These are phyloP conservation scores for Apogon talboti DNA, from an alignment of 2,797 vertebrate genomes.

Conservation along the genomic window DNA sequence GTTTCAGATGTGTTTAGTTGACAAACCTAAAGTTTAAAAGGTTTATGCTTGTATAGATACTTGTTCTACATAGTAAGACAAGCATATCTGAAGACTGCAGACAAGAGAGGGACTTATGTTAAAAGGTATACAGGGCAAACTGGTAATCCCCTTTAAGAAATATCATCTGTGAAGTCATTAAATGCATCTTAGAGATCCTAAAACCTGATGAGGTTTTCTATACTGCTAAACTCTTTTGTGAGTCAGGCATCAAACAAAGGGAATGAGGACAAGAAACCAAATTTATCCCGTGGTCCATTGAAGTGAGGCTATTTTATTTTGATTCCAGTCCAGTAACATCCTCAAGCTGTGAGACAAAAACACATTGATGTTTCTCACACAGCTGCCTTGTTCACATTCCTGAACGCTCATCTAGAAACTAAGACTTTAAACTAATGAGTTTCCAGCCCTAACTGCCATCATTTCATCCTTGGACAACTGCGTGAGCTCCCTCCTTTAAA, in stretches of 20 bases:
- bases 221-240: slow-evolving; percentile 5
- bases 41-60: no score
- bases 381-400: slow-evolving; percentile 24
- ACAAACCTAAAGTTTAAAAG: no score
- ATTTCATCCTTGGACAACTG: slow-evolving; percentile 7
- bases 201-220: background rate
- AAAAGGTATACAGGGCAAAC: no score
- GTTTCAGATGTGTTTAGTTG: no score
- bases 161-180: no score
- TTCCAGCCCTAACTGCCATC: slow-evolving; percentile 1
- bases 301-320: slow-evolving; percentile 32
- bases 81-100: no score
- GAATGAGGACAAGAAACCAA: slow-evolving; percentile 40
- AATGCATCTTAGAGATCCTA: background rate
- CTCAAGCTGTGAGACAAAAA: slow-evolving; percentile 41
- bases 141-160: no score
- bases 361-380: slow-evolving; percentile 56
- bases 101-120: no score
- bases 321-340: slow-evolving; percentile 32
- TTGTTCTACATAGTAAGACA: no score
- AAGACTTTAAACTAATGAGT: slow-evolving; percentile 23
- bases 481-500: slow-evolving; percentile 13
- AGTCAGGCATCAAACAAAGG: slow-evolving; percentile 19
- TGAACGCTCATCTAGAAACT: background rate
- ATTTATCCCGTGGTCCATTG: slow-evolving; percentile 30